These are phyloP conservation scores for Tupiocoris notatus DNA, from an alignment of 2,888 invertebrate genomes.

Conservation along the genomic window DNA sequence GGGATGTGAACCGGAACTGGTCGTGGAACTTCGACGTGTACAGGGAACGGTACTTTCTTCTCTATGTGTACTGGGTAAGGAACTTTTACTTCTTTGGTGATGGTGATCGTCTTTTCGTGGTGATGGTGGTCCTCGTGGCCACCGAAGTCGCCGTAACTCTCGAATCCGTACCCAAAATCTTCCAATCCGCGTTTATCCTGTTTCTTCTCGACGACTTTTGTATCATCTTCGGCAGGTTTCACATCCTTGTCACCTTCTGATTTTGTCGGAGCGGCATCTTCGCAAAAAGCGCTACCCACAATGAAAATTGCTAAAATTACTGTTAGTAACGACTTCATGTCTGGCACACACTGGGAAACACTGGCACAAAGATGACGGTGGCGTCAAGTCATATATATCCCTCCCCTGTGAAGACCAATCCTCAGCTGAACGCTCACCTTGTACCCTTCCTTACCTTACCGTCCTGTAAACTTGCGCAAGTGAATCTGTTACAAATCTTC, in stretches of 20 bases:
- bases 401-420: conserved; percentile 1
- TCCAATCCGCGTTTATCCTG: conserved; percentile 61
- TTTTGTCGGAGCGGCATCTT: conserved; percentile 5
- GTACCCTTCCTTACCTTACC: conserved; percentile 14
- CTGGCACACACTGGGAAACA: conserved; percentile 9
- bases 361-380: conserved; percentile 1
- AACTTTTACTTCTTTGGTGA: conserved; percentile 39
- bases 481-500: conserved; percentile 28
- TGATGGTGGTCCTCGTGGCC: conserved; percentile 15
- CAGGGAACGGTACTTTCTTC: conserved; percentile 45
- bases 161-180: conserved; percentile 54
- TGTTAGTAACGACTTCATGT: conserved; percentile 21
- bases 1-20: conserved; percentile 50
- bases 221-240: conserved; percentile 1
- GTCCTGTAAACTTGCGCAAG: conserved; percentile 31
- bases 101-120: conserved; percentile 37
- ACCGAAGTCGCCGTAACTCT: conserved; percentile 11
- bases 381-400: conserved; percentile 21
- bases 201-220: conserved; percentile 53
- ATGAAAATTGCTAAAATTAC: not conserved
- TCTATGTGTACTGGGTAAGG: conserved; percentile 41
- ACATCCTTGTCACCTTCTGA: not conserved
- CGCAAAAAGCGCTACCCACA: not conserved
- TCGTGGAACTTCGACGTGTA: conserved; percentile 49
- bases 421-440: too few relatives aligned